Evolutionary conservation across 2,888 invertebrate genomes (phyloP), one percentile per base, ranked within the genome.

Genomic region (Cerastoderma edule): DNA sequence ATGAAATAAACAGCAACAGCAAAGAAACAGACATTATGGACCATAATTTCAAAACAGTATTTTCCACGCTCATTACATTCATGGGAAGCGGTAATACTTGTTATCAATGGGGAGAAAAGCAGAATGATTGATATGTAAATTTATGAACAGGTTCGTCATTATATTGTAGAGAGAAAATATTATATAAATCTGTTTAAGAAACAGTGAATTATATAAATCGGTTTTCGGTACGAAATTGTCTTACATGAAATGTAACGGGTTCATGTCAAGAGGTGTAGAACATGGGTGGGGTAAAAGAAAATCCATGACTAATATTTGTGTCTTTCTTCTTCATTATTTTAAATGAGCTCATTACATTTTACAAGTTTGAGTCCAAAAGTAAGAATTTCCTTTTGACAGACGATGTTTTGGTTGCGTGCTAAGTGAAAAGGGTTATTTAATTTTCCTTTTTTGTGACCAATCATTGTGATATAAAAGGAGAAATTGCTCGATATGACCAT

Each of bases 191-290:
- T 60, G 60, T 60, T 60, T 60, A 2, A 27, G 39, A 60, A 60
- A 60, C 60, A 60, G 60, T 24, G 13, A n/a, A 24, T 33, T 19
- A 10, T 22, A 19, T 60, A 39, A 27, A 24, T 33, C 16, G 10
- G 35, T 24, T 30, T 22, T 10, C 13, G 13, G 39, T 2, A n/a
- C 8, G n/a, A 39, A 24, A 60, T 22, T n/a, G 27, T 32, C 27
- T 57, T 33, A 32, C 57, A 57, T 57, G 57, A 57, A 57, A 57
- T 57, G 57, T 56, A 33, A 32, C 19, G 28, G 57, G 57, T n/a
- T 57, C 57, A 39, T 1, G 46, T 2, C 2, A 2, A 46, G n/a
- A 5, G 46, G 46, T 19, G 46, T n/a, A n/a, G n/a, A n/a, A n/a
- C n/a, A n/a, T n/a, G n/a, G n/a, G n/a, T n/a, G n/a, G n/a, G n/a